Evolutionary conservation across 2,113 vertebrate genomes (phyloP), one percentile per base, ranked within the genome.

Genomic region (Trematomus loennbergii): DNA sequence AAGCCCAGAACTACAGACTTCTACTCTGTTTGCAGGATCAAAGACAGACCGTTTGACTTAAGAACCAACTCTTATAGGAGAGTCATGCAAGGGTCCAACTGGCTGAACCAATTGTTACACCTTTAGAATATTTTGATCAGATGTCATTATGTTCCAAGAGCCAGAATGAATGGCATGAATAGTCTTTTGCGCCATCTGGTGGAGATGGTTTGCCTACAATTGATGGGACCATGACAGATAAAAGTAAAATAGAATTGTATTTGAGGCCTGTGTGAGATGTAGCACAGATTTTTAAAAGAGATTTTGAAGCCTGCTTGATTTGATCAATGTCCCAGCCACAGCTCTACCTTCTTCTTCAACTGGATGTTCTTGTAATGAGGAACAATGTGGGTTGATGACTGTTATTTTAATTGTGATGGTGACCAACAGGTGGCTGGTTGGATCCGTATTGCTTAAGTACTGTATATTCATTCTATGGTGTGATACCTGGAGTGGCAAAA

Each of bases 111-210:
- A 64, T 55, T 43, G 67, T 36, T 71, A 13, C 68, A 69, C 54
- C 29, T 60, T 33, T 10, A 36, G 13, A 22, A 75, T 29, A 40
- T 83, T 86, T 88, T 67, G 53, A 71, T 76, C 16, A 52, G 43
- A 87, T 62, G 63, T 79, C 63, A 75, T 86, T 77, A 17, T 65
- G 72, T 18, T 72, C 8, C 25, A 60, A 6, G 20, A 50, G 48
- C 12, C 18, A 43, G 4, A 40, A 1, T n/a, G 9, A 18, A 54
- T 25, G 6, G 15, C 4, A 9, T 40, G 36, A 40, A 33, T 20
- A 25, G 29, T 49, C 13, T 60, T 57, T 69, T 33, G 78, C 85
- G 87, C 92, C 92, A 86, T 57, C 92, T 93, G 43, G 65, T 78
- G 89, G 79, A 13, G 25, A 13, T 52, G 16, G 9, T 25, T 20